Conservation (phyloP, 2,888 invertebrate genomes). For the Brachylomia viminalis region DNA sequence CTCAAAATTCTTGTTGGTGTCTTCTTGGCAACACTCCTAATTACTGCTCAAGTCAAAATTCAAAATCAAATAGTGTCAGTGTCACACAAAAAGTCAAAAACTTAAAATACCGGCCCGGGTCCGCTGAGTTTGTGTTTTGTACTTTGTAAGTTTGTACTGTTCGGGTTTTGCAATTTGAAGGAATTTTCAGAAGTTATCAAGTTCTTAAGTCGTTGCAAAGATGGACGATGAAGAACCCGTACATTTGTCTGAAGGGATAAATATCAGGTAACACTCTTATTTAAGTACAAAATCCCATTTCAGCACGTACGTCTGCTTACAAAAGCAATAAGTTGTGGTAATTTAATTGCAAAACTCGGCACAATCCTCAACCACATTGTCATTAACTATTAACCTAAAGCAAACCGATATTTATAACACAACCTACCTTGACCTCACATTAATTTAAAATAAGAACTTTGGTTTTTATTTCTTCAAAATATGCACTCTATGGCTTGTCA, state of each 20-base stretch:
- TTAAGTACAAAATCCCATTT: not conserved
- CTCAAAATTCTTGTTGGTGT: not conserved
- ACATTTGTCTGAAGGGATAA: constrained; percentile 81
- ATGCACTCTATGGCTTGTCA: not conserved
- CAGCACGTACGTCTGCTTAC: not conserved
- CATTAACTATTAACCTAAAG: too few relatives aligned
- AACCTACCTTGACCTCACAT: not conserved
- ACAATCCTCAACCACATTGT: not conserved
- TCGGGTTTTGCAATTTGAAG: constrained; percentile 1
- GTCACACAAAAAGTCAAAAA: not conserved
- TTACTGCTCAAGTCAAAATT: not conserved
- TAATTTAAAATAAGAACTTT: not conserved
- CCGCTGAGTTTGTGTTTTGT: not conserved
- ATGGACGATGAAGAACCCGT: constrained; percentile 82
- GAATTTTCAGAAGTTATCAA: not conserved
- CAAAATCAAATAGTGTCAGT: not conserved
- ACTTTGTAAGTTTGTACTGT: too few relatives aligned
- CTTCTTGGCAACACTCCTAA: not conserved
- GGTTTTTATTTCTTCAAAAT: not conserved
- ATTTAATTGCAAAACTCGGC: not conserved
- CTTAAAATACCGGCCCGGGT: not conserved
- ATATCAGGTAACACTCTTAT: constrained; percentile 75
- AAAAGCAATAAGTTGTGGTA: not conserved
- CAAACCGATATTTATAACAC: not conserved
- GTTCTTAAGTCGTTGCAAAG: constrained; percentile 21